Conservation (phyloP, 2,888 invertebrate species). For the Drosophila mettleri region DNA sequence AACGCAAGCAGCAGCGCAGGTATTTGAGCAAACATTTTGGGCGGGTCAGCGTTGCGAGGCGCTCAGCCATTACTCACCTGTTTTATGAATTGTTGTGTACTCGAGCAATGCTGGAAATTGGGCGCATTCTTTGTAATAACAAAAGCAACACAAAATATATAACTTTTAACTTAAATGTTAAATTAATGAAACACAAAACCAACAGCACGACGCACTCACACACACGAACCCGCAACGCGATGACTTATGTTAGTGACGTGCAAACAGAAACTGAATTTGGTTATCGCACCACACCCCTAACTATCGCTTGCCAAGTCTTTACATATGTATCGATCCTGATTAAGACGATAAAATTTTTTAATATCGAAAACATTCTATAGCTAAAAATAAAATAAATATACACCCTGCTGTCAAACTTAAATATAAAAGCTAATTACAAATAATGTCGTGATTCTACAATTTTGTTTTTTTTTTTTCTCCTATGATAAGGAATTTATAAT, state of each 20-base stretch:
- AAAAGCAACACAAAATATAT: conserved; percentile 59
- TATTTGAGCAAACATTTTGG: conserved; percentile 71
- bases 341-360: not conserved
- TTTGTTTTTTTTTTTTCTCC: not conserved
- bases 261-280: conserved; percentile 33
- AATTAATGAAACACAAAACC: conserved; percentile 65
- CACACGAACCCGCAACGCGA: conserved; percentile 70
- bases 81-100: conserved; percentile 16
- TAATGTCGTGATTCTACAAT: not conserved
- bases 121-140: conserved; percentile 63
- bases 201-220: conserved; percentile 46
- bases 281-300: conserved; percentile 63
- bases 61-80: conserved; percentile 50
- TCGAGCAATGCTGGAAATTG: conserved; percentile 24
- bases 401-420: not conserved
- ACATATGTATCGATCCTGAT: conserved; percentile 27
- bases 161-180: conserved; percentile 66
- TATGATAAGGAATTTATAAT: not conserved
- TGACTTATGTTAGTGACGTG: conserved; percentile 64
- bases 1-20: conserved; percentile 65
- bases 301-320: not conserved
- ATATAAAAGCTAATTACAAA: not conserved
- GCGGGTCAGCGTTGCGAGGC: conserved; percentile 55
- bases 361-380: not conserved
- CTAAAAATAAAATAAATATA: not conserved